These are phyloP conservation scores for Acrossocheilus fasciatus DNA, from an alignment of 2,797 vertebrate genomes.

Conservation along the genomic window DNA sequence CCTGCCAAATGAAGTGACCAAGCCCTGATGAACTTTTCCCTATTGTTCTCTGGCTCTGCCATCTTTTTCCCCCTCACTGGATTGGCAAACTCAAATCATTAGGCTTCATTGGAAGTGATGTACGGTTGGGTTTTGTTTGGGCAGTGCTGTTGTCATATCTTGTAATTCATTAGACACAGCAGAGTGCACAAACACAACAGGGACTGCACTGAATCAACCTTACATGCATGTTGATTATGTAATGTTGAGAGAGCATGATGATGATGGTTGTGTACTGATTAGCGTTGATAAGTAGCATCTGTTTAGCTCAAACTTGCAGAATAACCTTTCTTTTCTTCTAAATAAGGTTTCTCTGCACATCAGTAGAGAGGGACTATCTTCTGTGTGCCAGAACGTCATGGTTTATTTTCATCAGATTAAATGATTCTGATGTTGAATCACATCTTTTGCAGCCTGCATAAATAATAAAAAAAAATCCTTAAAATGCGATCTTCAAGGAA, in stretches of 20 bases:
- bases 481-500: not conserved
- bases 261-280: slow-evolving; percentile 13
- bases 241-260: slow-evolving; percentile 40
- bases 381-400: not conserved
- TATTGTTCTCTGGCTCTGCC: slow-evolving; percentile 47
- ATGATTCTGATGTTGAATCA: slow-evolving; percentile 4
- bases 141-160: slow-evolving; percentile 52
- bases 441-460: not conserved
- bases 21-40: slow-evolving; percentile 59
- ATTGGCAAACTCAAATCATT: slow-evolving; percentile 54
- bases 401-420: slow-evolving; percentile 25
- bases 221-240: slow-evolving; percentile 55
- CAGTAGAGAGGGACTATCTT: slow-evolving; percentile 4
- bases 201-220: slow-evolving; percentile 38
- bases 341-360: slow-evolving; percentile 20
- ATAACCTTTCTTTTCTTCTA: not conserved
- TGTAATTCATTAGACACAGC: slow-evolving; percentile 55
- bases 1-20: slow-evolving; percentile 59
- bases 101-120: slow-evolving; percentile 53
- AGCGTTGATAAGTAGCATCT: slow-evolving; percentile 45
- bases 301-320: slow-evolving; percentile 13
- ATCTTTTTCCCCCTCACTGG: slow-evolving; percentile 39
- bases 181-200: slow-evolving; percentile 53
- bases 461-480: not conserved
- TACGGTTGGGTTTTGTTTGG: slow-evolving; percentile 48